These are phyloP conservation scores for Hyppa rectilinea DNA, from an alignment of 2,888 invertebrate species.

Conservation along the genomic window DNA sequence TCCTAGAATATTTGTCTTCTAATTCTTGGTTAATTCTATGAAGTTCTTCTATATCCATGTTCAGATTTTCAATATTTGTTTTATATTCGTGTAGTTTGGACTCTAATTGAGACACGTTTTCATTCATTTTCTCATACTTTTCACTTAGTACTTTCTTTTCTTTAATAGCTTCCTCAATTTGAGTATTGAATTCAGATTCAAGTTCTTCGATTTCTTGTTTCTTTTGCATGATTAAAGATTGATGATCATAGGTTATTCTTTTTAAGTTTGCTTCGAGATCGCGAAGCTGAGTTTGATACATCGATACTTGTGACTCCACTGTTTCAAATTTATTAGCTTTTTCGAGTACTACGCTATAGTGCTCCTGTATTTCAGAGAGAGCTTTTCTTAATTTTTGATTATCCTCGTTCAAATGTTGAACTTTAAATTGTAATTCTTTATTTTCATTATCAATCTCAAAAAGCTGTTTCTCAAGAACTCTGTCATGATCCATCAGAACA, in stretches of 20 bases:
- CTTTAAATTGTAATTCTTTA: constrained; percentile 88
- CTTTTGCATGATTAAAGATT: constrained; percentile 82
- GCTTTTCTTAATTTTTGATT: constrained; percentile 87
- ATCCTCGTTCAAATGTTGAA: constrained; percentile 88
- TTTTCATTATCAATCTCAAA: constrained; percentile 91
- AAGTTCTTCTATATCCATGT: constrained; percentile 79
- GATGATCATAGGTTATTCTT: constrained; percentile 80
- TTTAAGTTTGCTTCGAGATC: constrained; percentile 86
- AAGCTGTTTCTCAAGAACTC: constrained; percentile 92
- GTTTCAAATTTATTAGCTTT: constrained; percentile 80
- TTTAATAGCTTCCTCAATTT: constrained; percentile 86
- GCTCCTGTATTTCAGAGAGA: constrained; percentile 83
- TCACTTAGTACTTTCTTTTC: constrained; percentile 87
- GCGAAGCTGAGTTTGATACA: constrained; percentile 80
- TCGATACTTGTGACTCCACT: constrained; percentile 77
- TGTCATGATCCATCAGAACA: constrained; percentile 91
- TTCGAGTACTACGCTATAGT: constrained; percentile 79
- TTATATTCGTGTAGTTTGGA: constrained; percentile 81
- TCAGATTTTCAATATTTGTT: constrained; percentile 78
- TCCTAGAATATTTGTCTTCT: constrained; percentile 70
- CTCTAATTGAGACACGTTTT: constrained; percentile 85
- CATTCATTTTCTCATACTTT: constrained; percentile 86
- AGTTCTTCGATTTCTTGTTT: constrained; percentile 85
- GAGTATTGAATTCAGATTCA: constrained; percentile 86
- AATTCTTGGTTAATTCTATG: constrained; percentile 80